Evolutionary conservation across 1,140 invertebrate species (phyloP).

Genomic region (Drosophila lacteicornis): DNA sequence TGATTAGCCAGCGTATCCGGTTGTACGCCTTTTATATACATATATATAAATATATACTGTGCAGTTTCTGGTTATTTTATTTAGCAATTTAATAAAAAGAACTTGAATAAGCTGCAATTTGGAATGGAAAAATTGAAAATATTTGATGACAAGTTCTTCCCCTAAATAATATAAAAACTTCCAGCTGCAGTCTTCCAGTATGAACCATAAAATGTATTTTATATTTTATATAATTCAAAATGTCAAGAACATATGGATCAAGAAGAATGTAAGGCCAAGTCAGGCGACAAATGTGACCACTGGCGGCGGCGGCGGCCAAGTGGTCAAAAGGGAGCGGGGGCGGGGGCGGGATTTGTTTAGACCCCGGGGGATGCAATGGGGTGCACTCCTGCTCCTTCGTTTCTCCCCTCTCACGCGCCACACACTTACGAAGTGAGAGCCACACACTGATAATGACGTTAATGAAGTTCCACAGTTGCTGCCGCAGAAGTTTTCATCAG

Average conservation of each 20-base stretch:
- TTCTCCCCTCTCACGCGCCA: background rate
- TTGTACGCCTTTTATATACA: background rate
- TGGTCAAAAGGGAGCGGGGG: constrained; percentile 3
- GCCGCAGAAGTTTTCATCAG: constrained; percentile 54
- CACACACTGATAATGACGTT: constrained; percentile 63
- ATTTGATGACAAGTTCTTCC: background rate
- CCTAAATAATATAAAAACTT: no score
- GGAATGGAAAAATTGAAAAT: background rate
- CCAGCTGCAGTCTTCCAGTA: no score
- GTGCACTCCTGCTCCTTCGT: constrained; percentile 5
- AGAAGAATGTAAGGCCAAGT: background rate
- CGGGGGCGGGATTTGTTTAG: background rate
- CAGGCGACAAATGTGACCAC: constrained; percentile 25
- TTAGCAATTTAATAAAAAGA: background rate
- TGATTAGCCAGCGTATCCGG: constrained; percentile 30
- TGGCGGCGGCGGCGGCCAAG: background rate
- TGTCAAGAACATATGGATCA: constrained; percentile 13
- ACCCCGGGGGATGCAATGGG: constrained; percentile 12
- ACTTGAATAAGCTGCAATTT: no score
- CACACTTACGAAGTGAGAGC: constrained; percentile 4
- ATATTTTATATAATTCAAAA: background rate
- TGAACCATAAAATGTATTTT: background rate
- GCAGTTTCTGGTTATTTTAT: background rate
- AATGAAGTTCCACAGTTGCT: constrained; percentile 68
- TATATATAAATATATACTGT: background rate